These are phyloP conservation scores for Drosophila lini DNA, from an alignment of 1,140 invertebrate genomes.

Conservation along the genomic window DNA sequence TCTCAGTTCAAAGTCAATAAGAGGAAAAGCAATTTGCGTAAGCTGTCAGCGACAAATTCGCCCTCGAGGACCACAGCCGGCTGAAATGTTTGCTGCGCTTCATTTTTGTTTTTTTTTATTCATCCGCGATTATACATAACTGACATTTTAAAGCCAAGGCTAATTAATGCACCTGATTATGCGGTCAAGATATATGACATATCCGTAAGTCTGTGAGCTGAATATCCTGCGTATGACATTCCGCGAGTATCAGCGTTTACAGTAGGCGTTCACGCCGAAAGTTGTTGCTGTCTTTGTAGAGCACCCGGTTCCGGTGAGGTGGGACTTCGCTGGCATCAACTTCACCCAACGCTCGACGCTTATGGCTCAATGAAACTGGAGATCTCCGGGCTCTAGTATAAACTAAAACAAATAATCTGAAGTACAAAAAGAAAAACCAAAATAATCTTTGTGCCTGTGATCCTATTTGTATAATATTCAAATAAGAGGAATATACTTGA, in stretches of 20 bases:
- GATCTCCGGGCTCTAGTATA: no score
- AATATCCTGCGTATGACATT: conserved; percentile 28
- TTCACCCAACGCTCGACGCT: no score
- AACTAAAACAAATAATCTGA: not conserved
- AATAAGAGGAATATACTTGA: conserved; percentile 23
- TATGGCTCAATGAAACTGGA: no score
- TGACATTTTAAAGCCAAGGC: conserved; percentile 20
- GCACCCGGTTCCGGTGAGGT: conserved; percentile 6
- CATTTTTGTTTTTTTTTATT: not conserved
- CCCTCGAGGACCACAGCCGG: conserved; percentile 11
- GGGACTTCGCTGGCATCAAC: no score
- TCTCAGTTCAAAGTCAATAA: conserved; percentile 34
- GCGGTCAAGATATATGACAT: conserved; percentile 60
- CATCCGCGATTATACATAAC: conserved; percentile 19
- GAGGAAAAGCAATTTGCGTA: conserved; percentile 78
- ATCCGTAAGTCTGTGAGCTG: conserved; percentile 50
- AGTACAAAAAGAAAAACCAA: not conserved
- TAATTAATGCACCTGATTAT: conserved; percentile 57
- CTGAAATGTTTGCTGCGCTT: not conserved
- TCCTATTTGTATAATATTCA: conserved; percentile 25
- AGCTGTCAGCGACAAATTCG: conserved; percentile 73
- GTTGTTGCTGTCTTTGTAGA: conserved; percentile 43
- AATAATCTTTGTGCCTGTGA: not conserved
- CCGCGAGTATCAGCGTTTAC: conserved; percentile 5
- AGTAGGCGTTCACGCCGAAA: conserved; percentile 48